These are phyloP conservation scores for Pluvianellus socialis DNA, from an alignment of 2,113 vertebrate genomes.

Conservation along the genomic window DNA sequence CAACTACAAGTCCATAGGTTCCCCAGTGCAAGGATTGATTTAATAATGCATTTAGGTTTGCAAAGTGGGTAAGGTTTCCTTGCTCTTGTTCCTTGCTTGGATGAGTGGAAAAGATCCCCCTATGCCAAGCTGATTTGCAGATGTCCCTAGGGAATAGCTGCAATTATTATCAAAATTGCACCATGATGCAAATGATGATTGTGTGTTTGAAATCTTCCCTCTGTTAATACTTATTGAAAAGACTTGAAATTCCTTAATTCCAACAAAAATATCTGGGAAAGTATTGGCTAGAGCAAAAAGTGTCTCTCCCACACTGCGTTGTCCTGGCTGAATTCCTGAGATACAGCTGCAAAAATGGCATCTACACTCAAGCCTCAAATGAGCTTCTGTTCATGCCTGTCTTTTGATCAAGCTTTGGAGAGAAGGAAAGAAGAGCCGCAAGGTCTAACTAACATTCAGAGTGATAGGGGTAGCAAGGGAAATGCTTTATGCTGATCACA, in stretches of 20 bases:
- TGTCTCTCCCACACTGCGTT: neutral
- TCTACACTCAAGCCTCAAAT: neutral
- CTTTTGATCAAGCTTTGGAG: neutral
- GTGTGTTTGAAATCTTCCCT: neutral
- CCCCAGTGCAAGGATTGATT: neutral
- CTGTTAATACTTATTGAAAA: neutral
- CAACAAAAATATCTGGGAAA: neutral
- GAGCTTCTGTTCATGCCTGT: neutral
- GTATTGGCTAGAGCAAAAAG: neutral
- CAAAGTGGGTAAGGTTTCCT: neutral
- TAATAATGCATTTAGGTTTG: neutral
- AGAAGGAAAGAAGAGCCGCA: neutral
- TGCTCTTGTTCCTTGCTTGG: neutral
- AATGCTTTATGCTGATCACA: constrained; percentile 26
- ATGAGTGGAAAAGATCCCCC: neutral
- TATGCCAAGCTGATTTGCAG: neutral
- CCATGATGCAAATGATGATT: neutral
- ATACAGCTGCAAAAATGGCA: neutral
- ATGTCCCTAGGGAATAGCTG: neutral
- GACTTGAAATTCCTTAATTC: neutral
- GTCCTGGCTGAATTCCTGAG: neutral
- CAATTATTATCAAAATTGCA: neutral
- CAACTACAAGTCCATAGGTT: neutral
- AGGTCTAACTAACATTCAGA: neutral
- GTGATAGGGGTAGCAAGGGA: neutral